Evolutionary conservation across 1,140 invertebrate genomes (phyloP), one percentile per base, ranked within the genome.

Genomic region (Macrostomum lignano): DNA sequence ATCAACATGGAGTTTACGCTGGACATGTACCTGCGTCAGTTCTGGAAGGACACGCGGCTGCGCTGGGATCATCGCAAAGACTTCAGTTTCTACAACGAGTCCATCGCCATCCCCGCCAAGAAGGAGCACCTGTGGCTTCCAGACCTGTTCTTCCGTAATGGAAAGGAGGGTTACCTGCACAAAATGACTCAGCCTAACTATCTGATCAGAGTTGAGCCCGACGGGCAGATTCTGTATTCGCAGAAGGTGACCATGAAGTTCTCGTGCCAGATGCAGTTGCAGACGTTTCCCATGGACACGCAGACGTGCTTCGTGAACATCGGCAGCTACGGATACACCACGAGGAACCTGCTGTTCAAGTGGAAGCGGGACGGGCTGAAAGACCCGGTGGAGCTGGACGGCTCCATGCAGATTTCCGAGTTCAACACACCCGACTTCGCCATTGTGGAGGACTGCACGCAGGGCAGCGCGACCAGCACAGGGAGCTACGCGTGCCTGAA

Each of bases 11-110:
- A 36, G 4, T 36, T 31, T 31, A 33, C 25, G 3, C 21, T 28
- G 6, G 35, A 36, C 15, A 15, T 36, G 9, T 36, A 32, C 19
- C 21, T 36, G 3, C 28, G 35, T 14, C 35, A 36, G 33, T 14
- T 6, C 10, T 36, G 35, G 35, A 36, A 6, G 6, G 35, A 36
- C 23, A 19, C 26, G 24, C 29, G 35, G 7, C 20, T 36, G 3
- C 13, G 26, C 3, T 40, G 26, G 26, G 10, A 5, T 6, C 15
- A 36, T 17, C 3, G 14, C n/a, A n/a, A n/a, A 21, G 20, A 21
- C 6, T 33, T 86, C 62, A 79, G 79, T 25, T 67, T 82, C 47
- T 73, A 25, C 17, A 21, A n/a, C n/a, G 14, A 6, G 7, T 15
- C 15, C 19, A 33, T 33, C 11, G 32, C 19, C 6, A 25, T 25